Evolutionary conservation across 1,140 invertebrate genomes (phyloP).

Genomic region (Caenorhabditis inopinata): DNA sequence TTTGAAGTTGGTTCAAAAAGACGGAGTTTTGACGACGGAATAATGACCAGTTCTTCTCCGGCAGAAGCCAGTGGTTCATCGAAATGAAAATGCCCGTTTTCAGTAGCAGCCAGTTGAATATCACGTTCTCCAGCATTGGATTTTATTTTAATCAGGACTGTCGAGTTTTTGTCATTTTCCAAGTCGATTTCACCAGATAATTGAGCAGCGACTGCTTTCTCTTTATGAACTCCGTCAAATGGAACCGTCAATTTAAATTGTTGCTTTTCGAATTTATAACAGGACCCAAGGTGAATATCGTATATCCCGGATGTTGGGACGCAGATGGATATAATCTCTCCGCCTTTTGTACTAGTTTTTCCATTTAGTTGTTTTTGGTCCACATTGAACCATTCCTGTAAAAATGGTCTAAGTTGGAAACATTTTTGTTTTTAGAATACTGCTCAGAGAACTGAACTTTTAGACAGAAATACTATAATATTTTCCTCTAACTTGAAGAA

Average conservation of each 20-base stretch:
- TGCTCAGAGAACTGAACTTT: no score
- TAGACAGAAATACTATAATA: no score
- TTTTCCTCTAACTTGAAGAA: no score
- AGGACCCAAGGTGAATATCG: constrained; percentile 29
- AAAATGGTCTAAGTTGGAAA: no score
- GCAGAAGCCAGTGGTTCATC: constrained; percentile 25
- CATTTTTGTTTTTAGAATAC: no score
- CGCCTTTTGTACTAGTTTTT: background rate
- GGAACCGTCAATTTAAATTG: constrained; percentile 38
- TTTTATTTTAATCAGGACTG: constrained; percentile 21
- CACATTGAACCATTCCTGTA: constrained; percentile 40
- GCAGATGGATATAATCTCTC: constrained; percentile 41
- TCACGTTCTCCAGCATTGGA: constrained; percentile 31
- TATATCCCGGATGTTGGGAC: constrained; percentile 41
- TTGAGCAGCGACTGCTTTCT: constrained; percentile 11
- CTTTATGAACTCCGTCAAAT: constrained; percentile 43
- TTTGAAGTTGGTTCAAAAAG: constrained; percentile 74
- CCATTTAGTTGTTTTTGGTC: constrained; percentile 42
- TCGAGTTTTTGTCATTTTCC: background rate
- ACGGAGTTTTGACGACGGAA: constrained; percentile 63
- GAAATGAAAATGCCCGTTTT: constrained; percentile 40
- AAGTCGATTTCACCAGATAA: constrained; percentile 31
- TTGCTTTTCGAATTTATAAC: constrained; percentile 39
- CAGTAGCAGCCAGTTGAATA: constrained; percentile 23
- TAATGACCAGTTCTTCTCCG: background rate